Evolutionary conservation across 2,113 vertebrate genomes (phyloP).

Genomic region (Chloropsis hardwickii): DNA sequence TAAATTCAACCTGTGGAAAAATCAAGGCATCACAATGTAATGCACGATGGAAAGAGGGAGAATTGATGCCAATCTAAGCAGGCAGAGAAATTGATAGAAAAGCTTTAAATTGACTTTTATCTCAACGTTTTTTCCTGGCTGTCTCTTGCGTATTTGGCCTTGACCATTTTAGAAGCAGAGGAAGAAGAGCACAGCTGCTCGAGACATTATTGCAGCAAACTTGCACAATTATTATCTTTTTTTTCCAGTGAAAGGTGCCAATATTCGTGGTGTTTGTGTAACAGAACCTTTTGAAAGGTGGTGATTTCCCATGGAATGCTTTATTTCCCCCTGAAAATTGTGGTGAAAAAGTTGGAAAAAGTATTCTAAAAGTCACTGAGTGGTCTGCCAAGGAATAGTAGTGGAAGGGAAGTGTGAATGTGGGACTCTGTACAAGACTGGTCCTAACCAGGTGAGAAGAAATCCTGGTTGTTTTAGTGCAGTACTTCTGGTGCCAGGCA

Average conservation of each 20-base stretch:
- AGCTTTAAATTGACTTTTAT: not conserved
- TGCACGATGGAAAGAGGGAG: not conserved
- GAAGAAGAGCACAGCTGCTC: not conserved
- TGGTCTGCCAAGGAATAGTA: not conserved
- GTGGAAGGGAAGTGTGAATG: not conserved
- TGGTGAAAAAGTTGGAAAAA: not conserved
- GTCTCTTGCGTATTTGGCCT: not conserved
- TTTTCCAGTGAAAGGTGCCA: not conserved
- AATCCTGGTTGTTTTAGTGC: not conserved
- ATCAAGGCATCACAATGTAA: fast-evolving
- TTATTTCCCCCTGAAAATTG: not conserved
- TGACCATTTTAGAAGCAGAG: not conserved
- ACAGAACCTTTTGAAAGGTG: not conserved
- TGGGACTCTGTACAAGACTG: not conserved
- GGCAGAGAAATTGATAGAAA: not conserved
- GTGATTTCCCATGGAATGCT: not conserved
- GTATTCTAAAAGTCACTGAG: not conserved
- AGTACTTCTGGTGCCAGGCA: not conserved
- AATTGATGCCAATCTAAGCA: not conserved
- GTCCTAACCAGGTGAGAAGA: not conserved
- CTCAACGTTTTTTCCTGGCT: not conserved
- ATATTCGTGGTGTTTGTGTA: not conserved
- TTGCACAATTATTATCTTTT: not conserved
- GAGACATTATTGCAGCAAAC: not conserved
- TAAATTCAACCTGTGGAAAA: not conserved